Percentiles rank a stretch among this genome's conserved stretches.
phyloP scores from a whole-genome alignment of 2,113 vertebrate species.

The Hiodon alosoides region DNA sequence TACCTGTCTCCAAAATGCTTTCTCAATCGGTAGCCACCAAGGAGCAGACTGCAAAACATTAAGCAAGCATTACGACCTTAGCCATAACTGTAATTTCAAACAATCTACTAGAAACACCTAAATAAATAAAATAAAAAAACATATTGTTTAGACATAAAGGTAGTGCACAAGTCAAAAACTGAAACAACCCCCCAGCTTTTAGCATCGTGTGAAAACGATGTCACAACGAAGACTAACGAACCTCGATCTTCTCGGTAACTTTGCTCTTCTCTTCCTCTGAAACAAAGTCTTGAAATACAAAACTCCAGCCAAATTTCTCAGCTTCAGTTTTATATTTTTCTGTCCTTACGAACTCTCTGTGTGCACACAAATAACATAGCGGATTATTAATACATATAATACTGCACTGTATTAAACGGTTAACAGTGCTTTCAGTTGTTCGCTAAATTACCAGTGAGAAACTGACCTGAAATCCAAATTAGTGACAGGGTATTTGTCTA shows the following conservation, averaged over 20 bases:
- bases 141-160: neutral
- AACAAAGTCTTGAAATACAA: constrained; percentile 95
- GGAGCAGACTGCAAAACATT: constrained; percentile 70
- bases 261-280: constrained; percentile 77
- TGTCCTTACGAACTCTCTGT: constrained; percentile 82
- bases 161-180: neutral
- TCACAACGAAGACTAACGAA: constrained; percentile 31
- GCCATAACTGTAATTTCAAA: neutral
- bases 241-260: constrained; percentile 79
- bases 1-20: constrained; percentile 91
- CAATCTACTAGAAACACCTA: neutral
- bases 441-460: neutral
- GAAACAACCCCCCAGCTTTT: neutral
- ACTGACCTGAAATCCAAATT: constrained; percentile 82
- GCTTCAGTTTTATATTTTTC: constrained; percentile 89
- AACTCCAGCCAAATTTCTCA: constrained; percentile 90
- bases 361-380: no score
- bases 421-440: no score
- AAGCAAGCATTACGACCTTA: neutral
- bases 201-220: no score
- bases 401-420: no score
- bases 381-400: no score
- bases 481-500: constrained; percentile 79
- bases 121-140: neutral
- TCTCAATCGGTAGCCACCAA: constrained; percentile 89